Conservation (phyloP, 2,888 invertebrate species). For the Venusia cambrica region DNA sequence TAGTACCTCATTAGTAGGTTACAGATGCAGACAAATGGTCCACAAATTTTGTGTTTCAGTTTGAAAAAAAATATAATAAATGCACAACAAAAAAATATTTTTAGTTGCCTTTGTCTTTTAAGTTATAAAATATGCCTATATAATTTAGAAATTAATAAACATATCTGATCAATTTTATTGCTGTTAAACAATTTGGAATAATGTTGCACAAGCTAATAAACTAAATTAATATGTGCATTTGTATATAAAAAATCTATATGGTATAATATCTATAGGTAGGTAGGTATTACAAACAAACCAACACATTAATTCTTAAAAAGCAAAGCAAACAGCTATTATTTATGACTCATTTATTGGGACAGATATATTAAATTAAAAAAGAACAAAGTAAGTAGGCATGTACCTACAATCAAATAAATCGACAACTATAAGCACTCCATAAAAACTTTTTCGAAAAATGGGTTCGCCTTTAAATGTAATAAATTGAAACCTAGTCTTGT, state of each 20-base stretch:
- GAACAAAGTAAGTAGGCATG: no score
- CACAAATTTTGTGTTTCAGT: constrained; percentile 69
- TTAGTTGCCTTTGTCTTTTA: constrained; percentile 78
- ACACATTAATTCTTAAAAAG: constrained; percentile 57
- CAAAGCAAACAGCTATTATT: constrained; percentile 51
- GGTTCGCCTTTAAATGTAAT: constrained; percentile 23
- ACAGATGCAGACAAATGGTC: constrained; percentile 69
- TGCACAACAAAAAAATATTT: constrained; percentile 79
- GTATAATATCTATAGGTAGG: no score
- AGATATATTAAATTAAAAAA: constrained; percentile 39
- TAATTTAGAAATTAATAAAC: constrained; percentile 78
- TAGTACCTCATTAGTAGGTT: constrained; percentile 57
- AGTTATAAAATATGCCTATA: constrained; percentile 74
- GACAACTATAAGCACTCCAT: constrained; percentile 32
- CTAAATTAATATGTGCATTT: constrained; percentile 71
- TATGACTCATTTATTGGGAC: constrained; percentile 56
- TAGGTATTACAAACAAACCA: constrained; percentile 78
- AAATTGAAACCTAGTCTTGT: constrained; percentile 27
- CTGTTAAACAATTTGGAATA: constrained; percentile 73
- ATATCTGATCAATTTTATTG: constrained; percentile 60
- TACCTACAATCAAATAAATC: constrained; percentile 22
- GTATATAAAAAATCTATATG: constrained; percentile 54
- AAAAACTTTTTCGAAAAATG: constrained; percentile 27
- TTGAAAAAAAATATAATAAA: constrained; percentile 75
- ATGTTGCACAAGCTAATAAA: constrained; percentile 77